Evolutionary conservation across 2,113 vertebrate genomes (phyloP).

Genomic region (Thymallus thymallus): DNA sequence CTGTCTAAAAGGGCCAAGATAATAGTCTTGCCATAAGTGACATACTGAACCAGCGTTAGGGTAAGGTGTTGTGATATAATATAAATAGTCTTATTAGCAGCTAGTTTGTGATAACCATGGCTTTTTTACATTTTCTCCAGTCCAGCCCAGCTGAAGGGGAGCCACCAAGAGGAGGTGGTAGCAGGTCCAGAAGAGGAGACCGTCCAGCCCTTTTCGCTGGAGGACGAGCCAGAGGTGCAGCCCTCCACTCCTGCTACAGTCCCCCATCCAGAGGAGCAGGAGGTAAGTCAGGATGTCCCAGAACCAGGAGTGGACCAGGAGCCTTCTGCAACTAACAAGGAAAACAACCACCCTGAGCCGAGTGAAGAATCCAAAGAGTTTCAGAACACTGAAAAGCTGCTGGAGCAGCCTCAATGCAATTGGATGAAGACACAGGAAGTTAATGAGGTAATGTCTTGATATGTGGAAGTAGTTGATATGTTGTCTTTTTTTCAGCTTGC

Average conservation of each 20-base stretch:
- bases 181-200: slow-evolving; percentile 9
- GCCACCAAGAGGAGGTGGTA: neutral
- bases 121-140: slow-evolving; percentile 13
- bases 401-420: neutral
- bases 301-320: neutral
- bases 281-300: neutral
- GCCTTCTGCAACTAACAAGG: neutral
- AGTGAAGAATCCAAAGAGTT: slow-evolving; percentile 20
- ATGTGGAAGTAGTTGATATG: neutral
- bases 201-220: slow-evolving; percentile 62
- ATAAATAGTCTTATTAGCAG: neutral
- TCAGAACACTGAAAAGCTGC: slow-evolving; percentile 28
- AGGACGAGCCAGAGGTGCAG: slow-evolving; percentile 43
- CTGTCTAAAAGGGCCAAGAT: too few relatives aligned
- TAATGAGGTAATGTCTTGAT: slow-evolving; percentile 30
- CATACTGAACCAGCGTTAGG: neutral
- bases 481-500: neutral
- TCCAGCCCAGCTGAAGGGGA: slow-evolving; percentile 17
- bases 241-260: neutral
- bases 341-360: neutral
- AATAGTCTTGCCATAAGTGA: too few relatives aligned
- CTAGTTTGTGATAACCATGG: neutral
- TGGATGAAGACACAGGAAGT: slow-evolving; percentile 46
- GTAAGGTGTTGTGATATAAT: neutral
- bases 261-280: slow-evolving; percentile 7